Base-by-base conservation (phyloP, 2,113 vertebrate genomes). In the Gymnorhina tibicen region DNA sequence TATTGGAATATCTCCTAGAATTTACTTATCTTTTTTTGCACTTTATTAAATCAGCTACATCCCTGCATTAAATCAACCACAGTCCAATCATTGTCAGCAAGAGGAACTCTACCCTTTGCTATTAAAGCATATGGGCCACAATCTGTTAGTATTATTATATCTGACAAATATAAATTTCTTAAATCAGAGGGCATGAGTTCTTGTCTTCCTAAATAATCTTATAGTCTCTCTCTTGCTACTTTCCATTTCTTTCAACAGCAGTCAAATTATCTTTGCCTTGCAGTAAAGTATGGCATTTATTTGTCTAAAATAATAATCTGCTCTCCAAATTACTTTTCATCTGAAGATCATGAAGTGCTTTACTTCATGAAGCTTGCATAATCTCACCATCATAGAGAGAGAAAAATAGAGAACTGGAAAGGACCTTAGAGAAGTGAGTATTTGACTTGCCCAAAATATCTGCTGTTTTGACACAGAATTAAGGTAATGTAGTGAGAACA, bases 121-220 rank as follows among this genome's bases (percentile, higher is more conserved):
- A 27, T 87, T 85, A 76, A 85, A 96, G n/a, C 55, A 73, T 76
- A 83, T 41, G 46, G 78, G 52, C 53, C 2, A 7, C 69, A 89
- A 73, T 96, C 66, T 82, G 47, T 73, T 85, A 78, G 5, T 13
- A 46, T 75, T 87, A 89, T 87, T 83, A 41, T 53, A 89, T 58
- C 24, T 96, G 95, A 95, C 77, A 91, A 89, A 89, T 73, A 83
- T 6, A 62, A 79, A 79, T 90, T 82, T 89, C 6, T 80, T 70
- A 74, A 67, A 94, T 89, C 22, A 68, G 24, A 86, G 59, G n/a
- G 28, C 59, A 85, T 46, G n/a, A 76, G 32, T 39, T 81, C 95
- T 95, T 89, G 49, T 62, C 46, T 70, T 89, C 33, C n/a, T 83
- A 73, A 96, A 83, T 87, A 39, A 69, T 62, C 16, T 23, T 39